Base-by-base conservation (phyloP, 2,888 invertebrate species). In the Anthophora plumipes region DNA sequence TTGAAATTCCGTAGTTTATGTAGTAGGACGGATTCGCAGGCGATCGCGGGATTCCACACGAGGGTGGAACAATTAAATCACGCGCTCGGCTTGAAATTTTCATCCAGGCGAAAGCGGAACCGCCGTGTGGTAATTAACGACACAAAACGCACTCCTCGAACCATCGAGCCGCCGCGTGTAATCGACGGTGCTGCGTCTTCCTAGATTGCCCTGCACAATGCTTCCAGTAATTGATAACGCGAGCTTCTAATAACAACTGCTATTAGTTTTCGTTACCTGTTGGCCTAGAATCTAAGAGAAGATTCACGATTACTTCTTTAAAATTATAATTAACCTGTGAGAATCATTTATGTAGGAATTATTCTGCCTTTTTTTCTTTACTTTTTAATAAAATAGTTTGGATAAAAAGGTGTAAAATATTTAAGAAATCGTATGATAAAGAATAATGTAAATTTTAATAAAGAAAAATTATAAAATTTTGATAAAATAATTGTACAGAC, bases 61-160 rank as follows among this genome's bases (percentile, higher is more conserved):
- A 39, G 52, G 54, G 52, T 11, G 50, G 75, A 43, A 70, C 70
- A 72, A 70, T 78, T 78, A 69, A 83, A 82, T 82, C 76, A 75
- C 68, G 52, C 63, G 52, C 52, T 20, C 43, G 67, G 55, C 43
- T 46, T 54, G 66, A 72, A 72, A 72, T 72, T 72, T 72, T 54
- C n/a, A 54, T 17, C 20, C 22, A 12, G 41, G 12, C 22, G 66
- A 11, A 61, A 25, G 22, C 73, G 63, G 48, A 67, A 72, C 39
- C 17, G 20, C 57, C 2, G 11, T 22, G 55, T 37, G 20, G 52
- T 43, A 43, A 71, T 71, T 71, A 71, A 71, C 71, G 52, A 43
- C 63, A 54, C 67, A 55, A 20, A 64, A 68, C 41, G 67, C 54
- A 55, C 43, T 17, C 22, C 39, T 22, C 17, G 20, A 0, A 3